Evolutionary conservation across 2,888 invertebrate genomes (phyloP).

Genomic region (Tetragonula carbonaria): DNA sequence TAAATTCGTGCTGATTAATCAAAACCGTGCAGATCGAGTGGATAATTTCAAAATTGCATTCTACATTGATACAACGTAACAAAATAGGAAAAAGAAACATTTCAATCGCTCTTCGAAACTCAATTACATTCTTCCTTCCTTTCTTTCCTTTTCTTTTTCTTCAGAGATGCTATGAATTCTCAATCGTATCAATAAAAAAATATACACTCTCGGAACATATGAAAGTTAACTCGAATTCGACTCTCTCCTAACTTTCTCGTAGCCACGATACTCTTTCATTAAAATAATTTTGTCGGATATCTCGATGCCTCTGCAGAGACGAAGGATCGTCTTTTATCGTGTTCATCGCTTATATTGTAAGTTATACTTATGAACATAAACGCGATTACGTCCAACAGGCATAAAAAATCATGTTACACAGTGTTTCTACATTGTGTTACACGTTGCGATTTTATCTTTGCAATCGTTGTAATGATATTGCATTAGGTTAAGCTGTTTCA

Average conservation of each 20-base stretch:
- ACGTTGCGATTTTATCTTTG: not conserved
- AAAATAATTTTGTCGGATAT: slow-evolving; percentile 29
- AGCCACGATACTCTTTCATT: slow-evolving; percentile 18
- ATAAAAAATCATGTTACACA: not conserved
- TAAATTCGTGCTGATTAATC: too few species aligned
- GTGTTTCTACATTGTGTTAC: not conserved
- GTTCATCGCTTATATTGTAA: not conserved
- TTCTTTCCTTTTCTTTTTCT: not conserved
- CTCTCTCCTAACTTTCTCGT: slow-evolving; percentile 51
- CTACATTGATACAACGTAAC: too few species aligned
- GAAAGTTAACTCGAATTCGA: slow-evolving; percentile 38
- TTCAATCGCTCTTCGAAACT: not conserved
- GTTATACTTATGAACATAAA: not conserved
- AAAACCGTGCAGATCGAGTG: too few species aligned
- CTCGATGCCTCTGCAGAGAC: not conserved
- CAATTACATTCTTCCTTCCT: not conserved
- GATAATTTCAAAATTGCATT: too few species aligned
- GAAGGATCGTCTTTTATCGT: slow-evolving; percentile 6
- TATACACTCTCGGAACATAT: slow-evolving; percentile 14
- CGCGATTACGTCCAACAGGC: not conserved
- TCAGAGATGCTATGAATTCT: not conserved
- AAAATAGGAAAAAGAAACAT: not conserved
- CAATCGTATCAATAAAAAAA: not conserved
- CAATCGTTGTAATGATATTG: not conserved
- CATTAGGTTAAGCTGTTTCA: not conserved